Evolutionary conservation across 2,797 vertebrate genomes (phyloP).

Genomic region (Ammospiza maritima): DNA sequence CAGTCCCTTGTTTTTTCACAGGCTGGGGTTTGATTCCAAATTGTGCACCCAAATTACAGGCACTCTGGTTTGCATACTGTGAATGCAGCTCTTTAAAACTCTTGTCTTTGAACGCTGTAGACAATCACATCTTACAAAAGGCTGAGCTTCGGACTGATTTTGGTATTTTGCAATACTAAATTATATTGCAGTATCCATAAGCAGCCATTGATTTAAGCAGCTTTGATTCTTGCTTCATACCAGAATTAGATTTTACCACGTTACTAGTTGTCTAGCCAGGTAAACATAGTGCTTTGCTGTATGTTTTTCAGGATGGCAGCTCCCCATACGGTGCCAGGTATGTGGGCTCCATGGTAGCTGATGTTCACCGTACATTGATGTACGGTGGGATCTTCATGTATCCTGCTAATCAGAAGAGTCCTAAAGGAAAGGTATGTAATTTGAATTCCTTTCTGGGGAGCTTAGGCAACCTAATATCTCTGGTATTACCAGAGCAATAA

Average conservation of each 20-base stretch:
- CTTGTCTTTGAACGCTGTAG: neutral
- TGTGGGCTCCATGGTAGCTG: slow-evolving; percentile 97
- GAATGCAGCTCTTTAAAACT: neutral
- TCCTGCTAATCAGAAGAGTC: slow-evolving; percentile 95
- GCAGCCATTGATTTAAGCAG: neutral
- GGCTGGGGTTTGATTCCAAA: neutral
- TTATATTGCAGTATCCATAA: neutral
- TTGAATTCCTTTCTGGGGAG: neutral
- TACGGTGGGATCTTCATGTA: slow-evolving; percentile 99
- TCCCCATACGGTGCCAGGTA: slow-evolving; percentile 92
- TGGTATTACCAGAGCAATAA: neutral
- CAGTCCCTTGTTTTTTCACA: neutral
- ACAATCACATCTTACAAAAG: neutral
- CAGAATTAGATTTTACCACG: neutral
- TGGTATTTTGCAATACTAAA: rapidly evolving
- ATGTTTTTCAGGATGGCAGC: slow-evolving; percentile 85
- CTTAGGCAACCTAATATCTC: neutral
- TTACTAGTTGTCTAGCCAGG: neutral
- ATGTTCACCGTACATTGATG: slow-evolving; percentile 92
- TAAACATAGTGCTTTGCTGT: neutral
- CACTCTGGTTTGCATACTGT: neutral
- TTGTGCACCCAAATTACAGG: neutral
- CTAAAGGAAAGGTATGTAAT: slow-evolving; percentile 91
- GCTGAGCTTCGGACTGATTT: neutral
- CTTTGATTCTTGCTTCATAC: neutral